Evolutionary conservation across 2,113 vertebrate genomes (phyloP).

Genomic region (Toxotes chatareus): DNA sequence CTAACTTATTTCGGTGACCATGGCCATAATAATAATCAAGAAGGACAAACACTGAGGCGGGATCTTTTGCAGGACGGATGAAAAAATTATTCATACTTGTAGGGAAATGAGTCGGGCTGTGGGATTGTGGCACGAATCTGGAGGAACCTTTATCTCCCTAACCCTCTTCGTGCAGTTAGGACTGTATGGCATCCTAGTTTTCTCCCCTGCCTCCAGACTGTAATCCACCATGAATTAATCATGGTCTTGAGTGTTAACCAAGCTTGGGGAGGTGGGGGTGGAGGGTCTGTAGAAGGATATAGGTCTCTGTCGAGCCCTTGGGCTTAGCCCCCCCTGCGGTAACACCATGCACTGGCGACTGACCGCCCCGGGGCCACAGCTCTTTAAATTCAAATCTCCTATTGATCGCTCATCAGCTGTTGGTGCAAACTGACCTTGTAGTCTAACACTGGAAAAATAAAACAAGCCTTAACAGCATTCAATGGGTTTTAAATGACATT

Average conservation of each 20-base stretch:
- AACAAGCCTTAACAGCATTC: conserved; percentile 74
- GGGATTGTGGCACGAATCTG: conserved; percentile 72
- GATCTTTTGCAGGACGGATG: conserved; percentile 53
- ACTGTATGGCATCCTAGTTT: conserved; percentile 72
- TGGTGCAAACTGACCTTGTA: conserved; percentile 83
- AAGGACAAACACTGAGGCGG: conserved; percentile 54
- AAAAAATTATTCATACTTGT: conserved; percentile 65
- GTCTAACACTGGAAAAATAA: conserved; percentile 80
- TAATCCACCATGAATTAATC: conserved; percentile 88
- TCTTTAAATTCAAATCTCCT: conserved; percentile 86
- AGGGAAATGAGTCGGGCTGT: conserved; percentile 51
- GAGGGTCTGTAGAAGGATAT: conserved; percentile 70
- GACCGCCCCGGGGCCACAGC: conserved; percentile 73
- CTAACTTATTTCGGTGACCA: conserved; percentile 47
- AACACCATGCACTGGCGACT: conserved; percentile 73
- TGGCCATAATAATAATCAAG: conserved; percentile 61
- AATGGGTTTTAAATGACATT: conserved; percentile 81
- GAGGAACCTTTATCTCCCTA: conserved; percentile 79
- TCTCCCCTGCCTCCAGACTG: conserved; percentile 77
- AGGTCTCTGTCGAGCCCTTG: conserved; percentile 73
- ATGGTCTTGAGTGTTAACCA: conserved; percentile 85
- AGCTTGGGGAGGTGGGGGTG: conserved; percentile 76
- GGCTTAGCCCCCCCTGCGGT: conserved; percentile 77
- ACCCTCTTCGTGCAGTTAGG: conserved; percentile 75
- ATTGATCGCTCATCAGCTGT: conserved; percentile 86